Evolutionary conservation across 2,113 vertebrate genomes (phyloP).

Genomic region (Malaclemys terrapin): DNA sequence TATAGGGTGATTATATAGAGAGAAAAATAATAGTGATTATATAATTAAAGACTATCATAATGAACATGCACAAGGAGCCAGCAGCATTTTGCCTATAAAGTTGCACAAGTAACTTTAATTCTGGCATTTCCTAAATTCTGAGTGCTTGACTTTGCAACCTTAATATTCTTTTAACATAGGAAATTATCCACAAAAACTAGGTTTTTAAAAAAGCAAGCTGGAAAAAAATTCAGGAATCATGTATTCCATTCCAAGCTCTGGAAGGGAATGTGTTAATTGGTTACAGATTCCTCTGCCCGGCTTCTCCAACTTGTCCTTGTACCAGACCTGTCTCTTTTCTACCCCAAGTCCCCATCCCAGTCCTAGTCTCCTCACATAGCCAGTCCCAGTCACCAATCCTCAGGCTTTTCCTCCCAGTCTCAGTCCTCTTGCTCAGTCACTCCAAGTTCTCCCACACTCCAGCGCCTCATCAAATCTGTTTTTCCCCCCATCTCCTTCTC

Average conservation of each 20-base stretch:
- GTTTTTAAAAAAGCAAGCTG: not conserved
- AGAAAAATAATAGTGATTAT: not conserved
- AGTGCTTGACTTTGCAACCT: not conserved
- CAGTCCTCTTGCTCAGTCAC: no score
- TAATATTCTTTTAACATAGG: not conserved
- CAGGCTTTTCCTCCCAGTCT: no score
- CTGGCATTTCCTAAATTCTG: not conserved
- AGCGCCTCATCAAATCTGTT: not conserved
- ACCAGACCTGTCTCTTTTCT: not conserved
- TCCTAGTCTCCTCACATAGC: not conserved
- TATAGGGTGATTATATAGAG: no score
- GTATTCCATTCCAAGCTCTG: not conserved
- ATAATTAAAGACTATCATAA: not conserved
- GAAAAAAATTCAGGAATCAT: not conserved
- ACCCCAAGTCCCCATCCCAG: not conserved
- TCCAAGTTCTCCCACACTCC: no score
- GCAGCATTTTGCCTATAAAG: not conserved
- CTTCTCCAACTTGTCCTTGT: not conserved
- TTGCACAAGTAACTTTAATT: not conserved
- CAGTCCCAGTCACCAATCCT: not conserved
- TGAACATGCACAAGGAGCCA: not conserved
- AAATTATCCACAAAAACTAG: not conserved
- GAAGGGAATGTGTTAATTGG: not conserved
- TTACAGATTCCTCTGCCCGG: rapidly evolving
- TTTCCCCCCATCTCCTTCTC: not conserved